Percentiles rank a stretch among this genome's conserved stretches.
phyloP scores from a whole-genome alignment of 2,888 invertebrate species.

The Hofmannophila pseudospretella region DNA sequence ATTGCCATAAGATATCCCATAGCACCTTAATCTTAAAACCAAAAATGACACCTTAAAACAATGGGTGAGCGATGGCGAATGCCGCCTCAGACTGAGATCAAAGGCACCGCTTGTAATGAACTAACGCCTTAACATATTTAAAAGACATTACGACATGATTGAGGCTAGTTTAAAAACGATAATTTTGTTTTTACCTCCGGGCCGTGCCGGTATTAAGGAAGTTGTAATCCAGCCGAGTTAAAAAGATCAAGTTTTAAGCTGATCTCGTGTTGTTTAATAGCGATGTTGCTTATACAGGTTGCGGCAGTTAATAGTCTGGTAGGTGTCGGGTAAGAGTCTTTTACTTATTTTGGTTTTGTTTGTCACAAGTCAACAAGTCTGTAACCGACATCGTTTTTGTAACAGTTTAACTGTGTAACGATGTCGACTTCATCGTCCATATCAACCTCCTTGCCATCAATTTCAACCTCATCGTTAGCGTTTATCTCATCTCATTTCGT shows the following conservation, averaged over 20 bases:
- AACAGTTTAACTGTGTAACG: too few species aligned
- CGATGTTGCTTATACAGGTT: slow-evolving; percentile 9
- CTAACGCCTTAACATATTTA: slow-evolving; percentile 42
- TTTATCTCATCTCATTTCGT: too few species aligned
- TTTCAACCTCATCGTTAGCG: too few species aligned
- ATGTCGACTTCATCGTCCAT: too few species aligned
- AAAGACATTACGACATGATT: slow-evolving; percentile 50
- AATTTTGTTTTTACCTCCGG: slow-evolving; percentile 34
- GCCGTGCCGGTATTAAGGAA: slow-evolving; percentile 9
- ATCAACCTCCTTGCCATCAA: too few species aligned
- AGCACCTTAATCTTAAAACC: background rate
- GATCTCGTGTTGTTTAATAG: slow-evolving; percentile 1
- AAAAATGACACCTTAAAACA: slow-evolving; percentile 11
- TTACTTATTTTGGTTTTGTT: too few species aligned
- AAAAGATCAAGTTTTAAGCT: background rate
- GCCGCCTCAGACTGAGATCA: slow-evolving; percentile 23
- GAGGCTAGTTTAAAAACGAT: slow-evolving; percentile 54
- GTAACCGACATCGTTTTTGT: too few species aligned
- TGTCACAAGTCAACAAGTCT: too few species aligned
- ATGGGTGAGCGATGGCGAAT: slow-evolving; percentile 20
- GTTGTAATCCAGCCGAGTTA: slow-evolving; percentile 2
- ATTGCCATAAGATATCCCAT: background rate
- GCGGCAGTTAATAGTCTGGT: background rate
- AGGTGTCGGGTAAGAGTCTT: too few species aligned
- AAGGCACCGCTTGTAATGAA: slow-evolving; percentile 38